A percentile compares a stretch with the other conserved stretches of the same genome.
Conservation (phyloP, 2,888 invertebrate species). For the Neelides folsomi region DNA sequence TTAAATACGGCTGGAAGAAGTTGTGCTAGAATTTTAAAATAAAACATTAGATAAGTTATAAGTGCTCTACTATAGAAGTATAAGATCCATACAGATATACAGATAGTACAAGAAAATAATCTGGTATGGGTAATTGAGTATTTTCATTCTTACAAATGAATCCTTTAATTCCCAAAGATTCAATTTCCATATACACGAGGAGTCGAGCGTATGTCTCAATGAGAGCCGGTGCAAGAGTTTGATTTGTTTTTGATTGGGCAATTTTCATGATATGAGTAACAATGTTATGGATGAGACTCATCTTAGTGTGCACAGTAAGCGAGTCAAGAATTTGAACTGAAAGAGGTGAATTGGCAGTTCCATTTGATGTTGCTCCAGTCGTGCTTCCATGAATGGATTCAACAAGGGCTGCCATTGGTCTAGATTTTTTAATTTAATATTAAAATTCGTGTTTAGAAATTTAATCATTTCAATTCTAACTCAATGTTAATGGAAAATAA, state of each 20-base stretch:
- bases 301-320: slow-evolving; percentile 87
- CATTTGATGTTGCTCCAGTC: slow-evolving; percentile 4
- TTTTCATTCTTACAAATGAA: slow-evolving; percentile 60
- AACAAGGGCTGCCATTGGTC: slow-evolving; percentile 82
- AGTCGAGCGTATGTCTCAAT: slow-evolving; percentile 89
- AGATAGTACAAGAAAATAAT: too few species aligned
- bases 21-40: slow-evolving; percentile 55
- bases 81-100: too few species aligned
- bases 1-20: slow-evolving; percentile 76
- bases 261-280: slow-evolving; percentile 80
- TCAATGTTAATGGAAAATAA: slow-evolving; percentile 1
- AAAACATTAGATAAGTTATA: too few species aligned
- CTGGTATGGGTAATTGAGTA: too few species aligned
- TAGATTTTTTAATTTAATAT: slow-evolving; percentile 31
- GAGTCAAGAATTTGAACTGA: slow-evolving; percentile 88
- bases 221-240: slow-evolving; percentile 75
- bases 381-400: slow-evolving; percentile 60
- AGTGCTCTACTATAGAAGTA: too few species aligned
- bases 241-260: slow-evolving; percentile 70
- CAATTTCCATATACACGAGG: slow-evolving; percentile 89
- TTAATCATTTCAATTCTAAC: not conserved
- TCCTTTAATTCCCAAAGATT: slow-evolving; percentile 89
- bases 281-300: slow-evolving; percentile 74
- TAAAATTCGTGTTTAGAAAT: not conserved
- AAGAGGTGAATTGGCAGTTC: slow-evolving; percentile 62